Percentiles rank a stretch among this genome's conserved stretches.
phyloP scores from a whole-genome alignment of 37 sponge, comb jelly and placozoan species.

The Beroe ovata region DNA sequence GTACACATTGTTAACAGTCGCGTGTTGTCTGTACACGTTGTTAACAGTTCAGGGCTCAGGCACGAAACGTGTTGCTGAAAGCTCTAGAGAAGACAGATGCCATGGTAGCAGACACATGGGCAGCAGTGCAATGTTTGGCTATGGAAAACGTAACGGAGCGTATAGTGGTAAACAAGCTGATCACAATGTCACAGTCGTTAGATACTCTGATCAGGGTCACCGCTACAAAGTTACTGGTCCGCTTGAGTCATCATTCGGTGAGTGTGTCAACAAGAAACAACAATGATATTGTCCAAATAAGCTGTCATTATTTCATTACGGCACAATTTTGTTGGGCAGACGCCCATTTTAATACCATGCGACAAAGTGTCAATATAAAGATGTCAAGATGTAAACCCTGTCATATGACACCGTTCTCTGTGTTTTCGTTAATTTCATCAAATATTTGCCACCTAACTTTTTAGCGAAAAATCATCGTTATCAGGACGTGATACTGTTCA shows the following conservation, averaged over 20 bases:
- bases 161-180: constrained; percentile 40
- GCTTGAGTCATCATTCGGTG: constrained; percentile 37
- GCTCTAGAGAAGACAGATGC: neutral
- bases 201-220: constrained; percentile 47
- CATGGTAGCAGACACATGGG: constrained; percentile 61
- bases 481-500: constrained; percentile 46
- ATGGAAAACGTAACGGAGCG: constrained; percentile 60
- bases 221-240: constrained; percentile 40
- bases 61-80: neutral
- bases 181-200: constrained; percentile 49
- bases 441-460: too few relatives aligned
- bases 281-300: too few relatives aligned
- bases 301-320: too few relatives aligned
- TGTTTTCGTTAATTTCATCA: too few relatives aligned
- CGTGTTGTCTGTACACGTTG: neutral
- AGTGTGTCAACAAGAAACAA: too few relatives aligned
- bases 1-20: neutral
- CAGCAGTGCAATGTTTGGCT: constrained; percentile 63
- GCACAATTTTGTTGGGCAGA: too few relatives aligned
- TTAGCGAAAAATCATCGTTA: neutral
- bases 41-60: constrained; percentile 6
- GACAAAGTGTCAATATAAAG: too few relatives aligned
- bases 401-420: too few relatives aligned
- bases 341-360: too few relatives aligned
- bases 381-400: too few relatives aligned